Base-by-base conservation (phyloP, 2,113 vertebrate species). In the Mugil cephalus region DNA sequence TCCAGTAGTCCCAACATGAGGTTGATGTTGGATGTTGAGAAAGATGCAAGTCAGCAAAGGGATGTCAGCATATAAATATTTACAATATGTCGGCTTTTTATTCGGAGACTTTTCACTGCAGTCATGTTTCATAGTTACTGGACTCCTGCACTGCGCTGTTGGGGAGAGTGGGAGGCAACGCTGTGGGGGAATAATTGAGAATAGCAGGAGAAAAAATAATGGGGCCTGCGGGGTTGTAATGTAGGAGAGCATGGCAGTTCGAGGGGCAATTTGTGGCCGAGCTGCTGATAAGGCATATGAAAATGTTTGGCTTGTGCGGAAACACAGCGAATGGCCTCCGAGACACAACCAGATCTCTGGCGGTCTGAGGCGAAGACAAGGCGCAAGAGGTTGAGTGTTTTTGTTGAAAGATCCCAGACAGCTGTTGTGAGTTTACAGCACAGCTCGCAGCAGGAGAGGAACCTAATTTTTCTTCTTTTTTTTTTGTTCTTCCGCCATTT, bases 391-490 rank as follows among this genome's bases (percentile, higher is more conserved):
- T 69, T 69, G 15, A 36, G 42, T 74, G 55, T 83, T 79, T 77
- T 71, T 66, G 18, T 60, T 56, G n/a, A 8, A 76, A 64, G 45
- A 82, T 79, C 70, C 46, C 39, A 56, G 35, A 69, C 87, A 89
- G 84, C 84, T 89, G 87, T 69, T 76, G 69, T 68, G 70, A 87
- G 82, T 86, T 88, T 88, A 76, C 71, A 67, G 72, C 24, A 50
- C 51, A 48, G 80, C 17, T 83, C 69, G n/a, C 81, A 75, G 78
- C 70, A 63, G 77, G 84, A 80, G 74, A 50, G 55, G 50, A 61
- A 74, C 47, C 71, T 84, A 17, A 86, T 89, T 86, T 92, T 86
- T 74, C n/a, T n/a, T n/a, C n/a, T n/a, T n/a, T n/a, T n/a, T n/a
- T n/a, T n/a, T n/a, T n/a, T 74, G 56, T 76, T 53, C 43, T 56